Evolutionary conservation across 2,888 invertebrate species (phyloP).

Genomic region (Callyntrura sp.): DNA sequence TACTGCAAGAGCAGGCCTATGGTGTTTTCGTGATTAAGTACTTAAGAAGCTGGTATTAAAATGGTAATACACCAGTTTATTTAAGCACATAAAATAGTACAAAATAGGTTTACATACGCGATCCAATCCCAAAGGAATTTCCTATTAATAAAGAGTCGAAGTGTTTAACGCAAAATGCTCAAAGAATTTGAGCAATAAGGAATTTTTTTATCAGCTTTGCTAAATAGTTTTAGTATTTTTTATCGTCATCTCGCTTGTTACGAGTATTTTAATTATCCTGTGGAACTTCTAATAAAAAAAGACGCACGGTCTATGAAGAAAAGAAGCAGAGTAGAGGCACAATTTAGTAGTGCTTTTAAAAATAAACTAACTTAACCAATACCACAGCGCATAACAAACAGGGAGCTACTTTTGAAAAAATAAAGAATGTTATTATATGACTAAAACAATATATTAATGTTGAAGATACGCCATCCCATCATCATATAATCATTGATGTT

Average conservation of each 20-base stretch:
- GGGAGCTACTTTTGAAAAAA: neutral
- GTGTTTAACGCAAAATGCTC: slow-evolving; percentile 49
- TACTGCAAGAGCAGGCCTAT: neutral
- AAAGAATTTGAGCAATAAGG: slow-evolving; percentile 47
- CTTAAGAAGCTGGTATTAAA: slow-evolving; percentile 10
- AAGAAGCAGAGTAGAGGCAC: neutral
- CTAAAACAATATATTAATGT: neutral
- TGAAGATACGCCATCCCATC: neutral
- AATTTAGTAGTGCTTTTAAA: neutral
- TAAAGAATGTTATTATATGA: neutral
- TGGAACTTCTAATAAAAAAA: slow-evolving; percentile 45
- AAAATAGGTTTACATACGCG: neutral
- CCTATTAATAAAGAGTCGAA: neutral
- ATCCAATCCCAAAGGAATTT: slow-evolving; percentile 26
- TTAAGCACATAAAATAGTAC: neutral
- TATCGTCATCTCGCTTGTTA: slow-evolving; percentile 65
- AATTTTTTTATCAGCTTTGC: slow-evolving; percentile 44
- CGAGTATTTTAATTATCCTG: slow-evolving; percentile 55
- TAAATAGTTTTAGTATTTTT: slow-evolving; percentile 54
- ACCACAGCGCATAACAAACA: neutral
- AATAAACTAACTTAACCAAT: neutral
- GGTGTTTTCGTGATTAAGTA: slow-evolving; percentile 25
- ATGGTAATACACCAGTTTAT: neutral
- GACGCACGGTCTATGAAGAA: slow-evolving; percentile 3
- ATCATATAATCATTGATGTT: neutral